These are phyloP conservation scores for Pachypanchax playfairii DNA, from an alignment of 2,113 vertebrate genomes.

Conservation along the genomic window DNA sequence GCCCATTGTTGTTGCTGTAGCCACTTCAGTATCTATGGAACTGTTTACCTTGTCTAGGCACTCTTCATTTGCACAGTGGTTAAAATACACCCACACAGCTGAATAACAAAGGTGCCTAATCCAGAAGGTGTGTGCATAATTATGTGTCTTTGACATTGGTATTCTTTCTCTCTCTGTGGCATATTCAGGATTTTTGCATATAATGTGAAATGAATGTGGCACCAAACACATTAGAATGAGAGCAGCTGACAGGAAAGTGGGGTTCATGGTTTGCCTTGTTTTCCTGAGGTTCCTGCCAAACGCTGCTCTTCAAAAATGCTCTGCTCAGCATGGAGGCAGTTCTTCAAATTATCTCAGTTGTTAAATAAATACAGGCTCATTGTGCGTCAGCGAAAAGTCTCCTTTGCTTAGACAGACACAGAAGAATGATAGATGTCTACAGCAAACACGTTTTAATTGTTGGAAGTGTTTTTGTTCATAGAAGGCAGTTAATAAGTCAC, in stretches of 20 bases:
- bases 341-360: constrained; percentile 29
- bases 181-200: constrained; percentile 28
- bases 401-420: constrained; percentile 18
- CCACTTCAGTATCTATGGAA: constrained; percentile 50
- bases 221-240: constrained; percentile 28
- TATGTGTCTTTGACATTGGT: constrained; percentile 19
- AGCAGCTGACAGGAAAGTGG: constrained; percentile 54
- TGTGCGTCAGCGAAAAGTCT: constrained; percentile 21
- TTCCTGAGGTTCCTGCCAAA: constrained; percentile 30
- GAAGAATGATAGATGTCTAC: not conserved
- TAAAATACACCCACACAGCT: constrained; percentile 50
- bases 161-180: constrained; percentile 21
- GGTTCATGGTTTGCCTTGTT: constrained; percentile 48
- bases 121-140: constrained; percentile 17
- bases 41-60: constrained; percentile 65
- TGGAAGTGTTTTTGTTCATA: no score
- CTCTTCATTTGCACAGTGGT: constrained; percentile 57
- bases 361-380: constrained; percentile 44
- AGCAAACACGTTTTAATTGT: no score
- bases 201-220: constrained; percentile 50
- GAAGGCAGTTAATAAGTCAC: no score
- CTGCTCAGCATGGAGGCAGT: constrained; percentile 36
- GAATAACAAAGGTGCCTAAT: constrained; percentile 52
- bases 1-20: constrained; percentile 57
- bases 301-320: constrained; percentile 40